Evolutionary conservation across 2,888 invertebrate genomes (phyloP), one percentile per base, ranked within the genome.

Genomic region (Limnephilus rhombicus): DNA sequence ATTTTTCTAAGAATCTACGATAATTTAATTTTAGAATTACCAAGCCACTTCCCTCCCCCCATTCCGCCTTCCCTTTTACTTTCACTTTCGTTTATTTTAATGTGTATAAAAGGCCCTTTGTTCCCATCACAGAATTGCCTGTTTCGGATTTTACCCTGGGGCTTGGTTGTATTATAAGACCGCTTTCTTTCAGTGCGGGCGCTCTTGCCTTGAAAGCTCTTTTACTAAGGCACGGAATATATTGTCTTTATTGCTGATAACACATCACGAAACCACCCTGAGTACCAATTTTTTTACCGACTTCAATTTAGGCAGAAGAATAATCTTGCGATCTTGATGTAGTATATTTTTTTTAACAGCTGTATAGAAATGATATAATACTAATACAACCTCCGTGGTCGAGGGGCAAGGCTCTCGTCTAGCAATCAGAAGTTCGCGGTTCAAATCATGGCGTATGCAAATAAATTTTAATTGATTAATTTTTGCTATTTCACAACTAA

Each of bases 61-160:
- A 68, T n/a, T 68, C 24, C 68, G 68, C 53, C 18, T 7, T 7
- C 18, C 53, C 18, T 18, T 18, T 49, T 18, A 18, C 68, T 68
- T 68, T 68, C 68, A 68, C 68, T 68, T 68, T 68, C 37, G 37
- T 34, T 18, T 83, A 83, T 83, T 83, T 83, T 83, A 18, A 83
- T 34, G 34, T 37, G 34, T 83, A 83, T 83, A 83, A 34, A 41
- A 83, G 83, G 9, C n/a, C 18, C 83, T 83, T 83, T 83, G 83
- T 83, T 83, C 34, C 34, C 37, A 34, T 83, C 83, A 37, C 37
- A 83, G 83, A 31, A 83, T 83, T 37, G 83, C 83, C 83, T 83
- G 83, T 34, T 83, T 83, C 37, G 18, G 83, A 83, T 83, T 83
- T 83, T 37, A 83, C 37, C 83, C 83, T 9, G 11, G 37, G 34